Percentiles rank a stretch among this genome's conserved stretches.
phyloP scores from a whole-genome alignment of 2,888 invertebrate species.

The Rhingia rostrata region DNA sequence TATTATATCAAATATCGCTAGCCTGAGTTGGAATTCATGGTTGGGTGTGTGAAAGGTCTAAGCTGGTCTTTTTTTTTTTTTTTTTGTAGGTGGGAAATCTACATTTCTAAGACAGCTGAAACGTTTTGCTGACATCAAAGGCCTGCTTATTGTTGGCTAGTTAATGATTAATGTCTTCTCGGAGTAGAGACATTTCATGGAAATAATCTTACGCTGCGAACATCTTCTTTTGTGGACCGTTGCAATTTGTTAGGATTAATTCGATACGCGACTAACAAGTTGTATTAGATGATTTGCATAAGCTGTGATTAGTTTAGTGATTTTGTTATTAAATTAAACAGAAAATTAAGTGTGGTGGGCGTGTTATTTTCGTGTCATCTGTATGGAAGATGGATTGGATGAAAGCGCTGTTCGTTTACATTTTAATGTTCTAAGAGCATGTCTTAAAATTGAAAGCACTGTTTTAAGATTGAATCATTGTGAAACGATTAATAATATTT shows the following conservation, averaged over 20 bases:
- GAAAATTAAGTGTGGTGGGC: not conserved
- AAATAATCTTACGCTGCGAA: conserved; percentile 1
- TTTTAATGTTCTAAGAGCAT: too few relatives aligned
- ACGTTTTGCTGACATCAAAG: conserved; percentile 18
- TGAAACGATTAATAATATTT: too few relatives aligned
- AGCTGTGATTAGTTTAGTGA: not conserved
- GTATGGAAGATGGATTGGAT: not conserved
- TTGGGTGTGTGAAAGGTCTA: conserved; percentile 22
- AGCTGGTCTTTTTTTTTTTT: not conserved
- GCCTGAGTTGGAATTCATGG: conserved; percentile 10
- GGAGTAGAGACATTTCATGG: conserved; percentile 6
- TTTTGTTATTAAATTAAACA: not conserved
- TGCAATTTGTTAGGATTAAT: conserved; percentile 43
- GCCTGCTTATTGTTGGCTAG: conserved; percentile 1
- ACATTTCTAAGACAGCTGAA: conserved; percentile 16
- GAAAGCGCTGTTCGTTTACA: too few relatives aligned
- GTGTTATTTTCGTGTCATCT: not conserved
- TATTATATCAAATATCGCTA: conserved; percentile 6
- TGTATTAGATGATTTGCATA: conserved; percentile 19
- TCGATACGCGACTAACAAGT: conserved; percentile 33
- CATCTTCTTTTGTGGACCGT: conserved; percentile 26
- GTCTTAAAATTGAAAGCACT: too few relatives aligned
- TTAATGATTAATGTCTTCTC: conserved; percentile 33
- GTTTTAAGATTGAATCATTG: too few relatives aligned
- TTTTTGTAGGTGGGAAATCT: conserved; percentile 7